These are phyloP conservation scores for Rhorus exstirpatorius DNA, from an alignment of 2,888 invertebrate species.

Conservation along the genomic window DNA sequence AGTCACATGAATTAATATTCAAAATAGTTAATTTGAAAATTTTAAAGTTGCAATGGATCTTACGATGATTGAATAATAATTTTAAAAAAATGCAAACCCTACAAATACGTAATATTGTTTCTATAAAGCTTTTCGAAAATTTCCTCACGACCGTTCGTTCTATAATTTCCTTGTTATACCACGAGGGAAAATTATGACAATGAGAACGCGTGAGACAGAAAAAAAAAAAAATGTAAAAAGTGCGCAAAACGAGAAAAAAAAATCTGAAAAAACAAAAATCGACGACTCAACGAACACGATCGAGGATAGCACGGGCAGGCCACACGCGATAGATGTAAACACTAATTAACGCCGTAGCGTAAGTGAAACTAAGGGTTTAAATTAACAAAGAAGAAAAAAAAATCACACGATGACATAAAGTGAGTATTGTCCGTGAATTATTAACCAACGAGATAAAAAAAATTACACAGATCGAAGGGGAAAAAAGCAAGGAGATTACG, in stretches of 20 bases:
- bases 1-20: too few relatives aligned
- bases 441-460: slow-evolving; percentile 69
- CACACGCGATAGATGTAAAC: slow-evolving; percentile 85
- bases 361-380: slow-evolving; percentile 75
- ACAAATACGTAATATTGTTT: too few relatives aligned
- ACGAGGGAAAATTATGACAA: not conserved
- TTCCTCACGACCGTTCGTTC: slow-evolving; percentile 22
- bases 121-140: too few relatives aligned
- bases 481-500: slow-evolving; percentile 32
- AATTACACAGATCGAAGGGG: slow-evolving; percentile 48
- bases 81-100: too few relatives aligned
- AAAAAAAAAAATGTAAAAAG: slow-evolving; percentile 52
- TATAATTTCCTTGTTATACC: slow-evolving; percentile 40
- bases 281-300: slow-evolving; percentile 66
- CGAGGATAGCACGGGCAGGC: slow-evolving; percentile 85
- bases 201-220: slow-evolving; percentile 1
- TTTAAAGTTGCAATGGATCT: too few relatives aligned
- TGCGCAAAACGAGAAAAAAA: not conserved
- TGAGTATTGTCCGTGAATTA: slow-evolving; percentile 73
- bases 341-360: slow-evolving; percentile 83
- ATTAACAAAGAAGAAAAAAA: slow-evolving; percentile 55
- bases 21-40: too few relatives aligned
- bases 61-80: too few relatives aligned
- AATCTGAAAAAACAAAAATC: slow-evolving; percentile 30
- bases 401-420: slow-evolving; percentile 55